phyloP scores from a whole-genome alignment of 2,797 vertebrate genomes.

The Aphelocoma californica region DNA sequence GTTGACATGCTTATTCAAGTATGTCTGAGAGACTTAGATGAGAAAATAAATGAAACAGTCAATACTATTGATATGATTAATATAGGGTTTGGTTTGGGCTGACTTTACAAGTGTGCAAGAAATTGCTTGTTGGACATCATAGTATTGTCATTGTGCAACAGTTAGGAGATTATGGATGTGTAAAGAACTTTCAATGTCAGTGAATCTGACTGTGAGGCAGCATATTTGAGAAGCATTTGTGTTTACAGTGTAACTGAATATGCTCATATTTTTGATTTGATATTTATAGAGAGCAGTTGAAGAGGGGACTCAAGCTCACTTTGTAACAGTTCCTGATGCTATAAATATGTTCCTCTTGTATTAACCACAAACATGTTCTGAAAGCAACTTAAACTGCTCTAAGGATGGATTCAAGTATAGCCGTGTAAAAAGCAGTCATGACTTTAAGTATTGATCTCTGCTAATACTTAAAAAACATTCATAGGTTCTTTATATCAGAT shows the following conservation, averaged over 20 bases:
- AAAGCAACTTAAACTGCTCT: neutral
- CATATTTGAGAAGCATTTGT: neutral
- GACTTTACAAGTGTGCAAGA: neutral
- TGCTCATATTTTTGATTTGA: neutral
- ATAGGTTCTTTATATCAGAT: neutral
- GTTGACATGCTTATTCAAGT: constrained; percentile 2
- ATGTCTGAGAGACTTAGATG: constrained; percentile 2
- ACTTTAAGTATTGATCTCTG: neutral
- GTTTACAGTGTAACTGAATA: neutral
- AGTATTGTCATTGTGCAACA: neutral
- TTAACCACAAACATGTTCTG: neutral
- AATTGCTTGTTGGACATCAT: neutral
- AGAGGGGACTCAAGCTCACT: neutral
- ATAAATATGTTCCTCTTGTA: neutral
- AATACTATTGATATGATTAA: neutral
- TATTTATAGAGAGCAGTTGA: neutral
- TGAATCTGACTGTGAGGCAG: neutral
- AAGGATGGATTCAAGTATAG: neutral
- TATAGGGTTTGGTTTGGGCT: neutral
- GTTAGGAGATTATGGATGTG: neutral
- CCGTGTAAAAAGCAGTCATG: neutral
- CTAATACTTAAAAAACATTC: neutral
- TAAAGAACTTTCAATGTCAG: neutral
- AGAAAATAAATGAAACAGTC: constrained; percentile 40
- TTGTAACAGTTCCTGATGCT: neutral